These are phyloP conservation scores for Sceliomorpha sp. DNA, from an alignment of 2,888 invertebrate genomes.

Conservation along the genomic window DNA sequence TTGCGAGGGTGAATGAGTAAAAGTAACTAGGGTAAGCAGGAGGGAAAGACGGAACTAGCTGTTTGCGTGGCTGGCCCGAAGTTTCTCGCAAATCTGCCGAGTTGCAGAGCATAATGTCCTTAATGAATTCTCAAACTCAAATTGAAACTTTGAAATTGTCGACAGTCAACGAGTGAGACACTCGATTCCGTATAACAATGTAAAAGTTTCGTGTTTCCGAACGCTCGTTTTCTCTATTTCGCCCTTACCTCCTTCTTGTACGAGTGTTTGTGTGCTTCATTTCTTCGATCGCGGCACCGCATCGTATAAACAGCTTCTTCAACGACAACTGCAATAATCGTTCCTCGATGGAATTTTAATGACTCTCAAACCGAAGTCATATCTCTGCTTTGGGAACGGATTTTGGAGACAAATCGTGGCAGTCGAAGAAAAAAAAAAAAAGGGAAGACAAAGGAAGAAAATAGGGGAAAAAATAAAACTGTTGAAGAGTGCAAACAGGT, in stretches of 20 bases:
- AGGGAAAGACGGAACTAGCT: conserved; percentile 31
- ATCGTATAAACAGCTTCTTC: too few species aligned
- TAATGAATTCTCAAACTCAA: conserved; percentile 71
- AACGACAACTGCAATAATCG: too few species aligned
- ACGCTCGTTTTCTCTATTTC: conserved; percentile 25
- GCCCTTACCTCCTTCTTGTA: conserved; percentile 22
- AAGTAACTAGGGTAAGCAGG: conserved; percentile 36
- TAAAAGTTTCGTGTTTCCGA: conserved; percentile 65
- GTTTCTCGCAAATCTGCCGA: conserved; percentile 60
- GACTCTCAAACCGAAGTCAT: too few species aligned
- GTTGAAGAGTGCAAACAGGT: too few species aligned
- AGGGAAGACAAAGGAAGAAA: conserved; percentile 4
- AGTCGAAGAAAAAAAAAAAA: conserved; percentile 29
- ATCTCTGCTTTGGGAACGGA: too few species aligned
- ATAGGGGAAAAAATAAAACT: too few species aligned
- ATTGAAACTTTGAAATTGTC: conserved; percentile 78
- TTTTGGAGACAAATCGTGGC: too few species aligned
- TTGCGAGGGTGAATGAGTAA: conserved; percentile 35
- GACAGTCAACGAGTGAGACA: conserved; percentile 65
- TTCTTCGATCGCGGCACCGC: conserved; percentile 19
- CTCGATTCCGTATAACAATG: conserved; percentile 70
- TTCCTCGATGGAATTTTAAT: too few species aligned
- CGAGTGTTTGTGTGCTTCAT: conserved; percentile 33
- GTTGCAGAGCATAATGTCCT: conserved; percentile 59
- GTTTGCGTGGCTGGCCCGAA: conserved; percentile 63